Conservation (phyloP, 1,140 invertebrate genomes). For the Drosophila burlai region DNA sequence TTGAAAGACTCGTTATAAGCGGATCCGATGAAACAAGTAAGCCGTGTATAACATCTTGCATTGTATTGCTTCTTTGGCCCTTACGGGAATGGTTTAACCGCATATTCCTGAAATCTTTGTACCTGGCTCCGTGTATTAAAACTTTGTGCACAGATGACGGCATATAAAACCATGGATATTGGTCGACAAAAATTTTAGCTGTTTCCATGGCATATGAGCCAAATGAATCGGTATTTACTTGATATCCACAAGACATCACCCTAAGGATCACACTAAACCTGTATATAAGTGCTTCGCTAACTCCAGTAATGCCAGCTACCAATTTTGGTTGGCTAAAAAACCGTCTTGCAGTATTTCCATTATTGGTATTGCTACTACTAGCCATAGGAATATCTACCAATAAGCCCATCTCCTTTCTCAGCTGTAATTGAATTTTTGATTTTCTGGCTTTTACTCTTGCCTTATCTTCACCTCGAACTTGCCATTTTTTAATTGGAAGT, state of each 20-base stretch:
- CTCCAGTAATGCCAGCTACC: background rate
- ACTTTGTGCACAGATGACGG: too few relatives aligned
- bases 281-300: background rate
- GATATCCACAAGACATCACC: background rate
- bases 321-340: slow-evolving; percentile 15
- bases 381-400: slow-evolving; percentile 10
- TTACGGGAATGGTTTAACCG: too few relatives aligned
- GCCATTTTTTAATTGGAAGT: background rate
- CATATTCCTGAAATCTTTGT: too few relatives aligned
- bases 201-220: slow-evolving; percentile 3
- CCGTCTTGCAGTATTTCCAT: slow-evolving; percentile 18
- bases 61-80: too few relatives aligned
- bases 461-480: too few relatives aligned
- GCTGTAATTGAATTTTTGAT: too few relatives aligned
- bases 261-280: slow-evolving; percentile 10
- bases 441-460: too few relatives aligned
- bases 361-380: background rate
- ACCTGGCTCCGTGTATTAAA: too few relatives aligned
- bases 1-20: too few relatives aligned
- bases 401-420: background rate
- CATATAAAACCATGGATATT: background rate
- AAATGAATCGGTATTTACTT: slow-evolving; percentile 5
- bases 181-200: background rate
- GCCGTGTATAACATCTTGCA: too few relatives aligned
- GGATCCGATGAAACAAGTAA: too few relatives aligned